Evolutionary conservation across 2,797 vertebrate genomes (phyloP).

Genomic region (Eulemur rubriventer): DNA sequence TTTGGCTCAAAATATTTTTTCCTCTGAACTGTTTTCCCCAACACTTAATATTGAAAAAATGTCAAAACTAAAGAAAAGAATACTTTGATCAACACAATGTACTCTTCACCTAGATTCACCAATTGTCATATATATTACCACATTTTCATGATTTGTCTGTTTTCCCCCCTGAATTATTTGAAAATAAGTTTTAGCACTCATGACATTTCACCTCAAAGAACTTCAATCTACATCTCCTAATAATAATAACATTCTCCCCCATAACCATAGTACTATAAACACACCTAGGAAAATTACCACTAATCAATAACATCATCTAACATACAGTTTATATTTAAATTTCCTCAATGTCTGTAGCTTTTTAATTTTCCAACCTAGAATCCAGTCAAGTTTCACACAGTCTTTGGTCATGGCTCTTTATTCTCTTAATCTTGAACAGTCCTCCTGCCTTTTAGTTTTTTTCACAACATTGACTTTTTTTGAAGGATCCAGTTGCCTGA

Average conservation of each 20-base stretch:
- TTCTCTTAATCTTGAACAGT: not conserved
- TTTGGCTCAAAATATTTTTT: not conserved
- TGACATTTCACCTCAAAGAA: not conserved
- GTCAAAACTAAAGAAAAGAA: not conserved
- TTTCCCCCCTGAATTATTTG: not conserved
- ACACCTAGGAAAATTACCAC: not conserved
- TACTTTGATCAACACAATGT: not conserved
- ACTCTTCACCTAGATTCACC: not conserved
- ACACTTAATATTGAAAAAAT: not conserved
- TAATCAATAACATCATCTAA: not conserved
- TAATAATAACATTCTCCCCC: not conserved
- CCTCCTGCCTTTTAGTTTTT: not conserved
- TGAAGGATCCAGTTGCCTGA: not conserved
- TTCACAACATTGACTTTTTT: not conserved
- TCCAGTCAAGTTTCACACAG: not conserved
- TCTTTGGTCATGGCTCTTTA: not conserved
- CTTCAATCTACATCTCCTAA: not conserved
- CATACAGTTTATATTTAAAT: not conserved
- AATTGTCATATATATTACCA: not conserved
- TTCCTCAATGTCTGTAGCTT: not conserved
- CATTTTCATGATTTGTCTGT: not conserved
- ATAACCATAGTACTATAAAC: not conserved
- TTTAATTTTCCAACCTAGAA: conserved; percentile 22
- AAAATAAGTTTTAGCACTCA: not conserved
- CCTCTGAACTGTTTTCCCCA: not conserved